A percentile compares a stretch with the other conserved stretches of the same genome.
phyloP scores from a whole-genome alignment of 2,113 vertebrate species.

The Ptychochromis oligacanthus region DNA sequence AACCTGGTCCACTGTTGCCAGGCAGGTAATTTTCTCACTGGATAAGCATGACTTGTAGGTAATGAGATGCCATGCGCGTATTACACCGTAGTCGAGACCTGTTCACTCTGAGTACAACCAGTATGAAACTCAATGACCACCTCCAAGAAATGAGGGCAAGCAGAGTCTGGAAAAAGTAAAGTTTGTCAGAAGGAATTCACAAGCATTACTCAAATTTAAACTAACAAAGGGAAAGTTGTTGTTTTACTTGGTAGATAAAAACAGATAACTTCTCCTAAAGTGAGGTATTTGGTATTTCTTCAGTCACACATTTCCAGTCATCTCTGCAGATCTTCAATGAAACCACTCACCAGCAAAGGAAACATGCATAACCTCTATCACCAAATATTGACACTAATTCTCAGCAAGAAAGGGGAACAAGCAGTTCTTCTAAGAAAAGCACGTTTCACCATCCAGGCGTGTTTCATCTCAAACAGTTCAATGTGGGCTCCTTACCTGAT shows the following conservation, averaged over 20 bases:
- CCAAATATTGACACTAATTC: background rate
- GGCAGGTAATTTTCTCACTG: constrained; percentile 6
- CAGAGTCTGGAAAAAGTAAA: background rate
- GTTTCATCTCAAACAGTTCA: constrained; percentile 38
- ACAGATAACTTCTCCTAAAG: background rate
- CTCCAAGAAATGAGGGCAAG: constrained; percentile 7
- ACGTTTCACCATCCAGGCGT: constrained; percentile 2
- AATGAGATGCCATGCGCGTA: constrained; percentile 7
- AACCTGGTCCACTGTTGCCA: background rate
- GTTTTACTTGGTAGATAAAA: constrained; percentile 1
- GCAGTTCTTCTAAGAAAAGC: background rate
- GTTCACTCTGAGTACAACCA: constrained; percentile 4
- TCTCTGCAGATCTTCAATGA: constrained; percentile 35
- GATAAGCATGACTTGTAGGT: background rate
- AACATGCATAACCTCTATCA: constrained; percentile 13
- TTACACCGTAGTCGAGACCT: background rate
- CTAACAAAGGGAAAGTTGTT: background rate
- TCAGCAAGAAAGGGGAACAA: constrained; percentile 2
- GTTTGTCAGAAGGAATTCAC: background rate
- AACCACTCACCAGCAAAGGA: constrained; percentile 17
- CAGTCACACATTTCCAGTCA: constrained; percentile 35
- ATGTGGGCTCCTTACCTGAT: constrained; percentile 38
- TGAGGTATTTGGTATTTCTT: background rate
- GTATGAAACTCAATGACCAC: background rate
- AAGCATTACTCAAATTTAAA: background rate